Conservation (phyloP, 2,113 vertebrate genomes). For the Neodon shergylaensis region DNA sequence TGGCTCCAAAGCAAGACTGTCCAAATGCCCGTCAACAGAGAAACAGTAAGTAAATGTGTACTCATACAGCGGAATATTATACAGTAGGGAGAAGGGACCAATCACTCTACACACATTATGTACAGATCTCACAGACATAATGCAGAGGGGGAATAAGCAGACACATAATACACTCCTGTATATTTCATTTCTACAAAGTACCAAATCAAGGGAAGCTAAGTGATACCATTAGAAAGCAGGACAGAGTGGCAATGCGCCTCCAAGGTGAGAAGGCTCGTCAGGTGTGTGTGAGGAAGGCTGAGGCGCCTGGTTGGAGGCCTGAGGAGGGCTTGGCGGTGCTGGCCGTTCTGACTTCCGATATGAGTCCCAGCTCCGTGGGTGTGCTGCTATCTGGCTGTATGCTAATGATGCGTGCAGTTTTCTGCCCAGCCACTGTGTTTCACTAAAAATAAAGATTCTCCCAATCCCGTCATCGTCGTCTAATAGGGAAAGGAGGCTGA, state of each 20-base stretch:
- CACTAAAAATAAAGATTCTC: slow-evolving; percentile 3
- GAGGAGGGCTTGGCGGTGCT: neutral
- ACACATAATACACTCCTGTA: neutral
- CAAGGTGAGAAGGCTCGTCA: neutral
- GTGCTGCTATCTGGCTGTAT: neutral
- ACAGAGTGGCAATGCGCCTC: neutral
- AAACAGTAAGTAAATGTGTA: neutral
- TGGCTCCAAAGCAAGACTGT: neutral
- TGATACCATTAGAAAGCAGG: neutral
- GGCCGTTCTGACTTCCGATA: neutral
- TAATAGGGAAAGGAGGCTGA: neutral
- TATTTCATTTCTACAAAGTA: neutral
- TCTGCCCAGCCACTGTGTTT: neutral
- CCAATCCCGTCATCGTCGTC: neutral
- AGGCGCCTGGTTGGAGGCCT: neutral
- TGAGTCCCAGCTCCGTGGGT: neutral
- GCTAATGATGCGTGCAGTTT: neutral
- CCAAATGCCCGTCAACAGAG: neutral
- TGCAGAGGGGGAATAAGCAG: neutral
- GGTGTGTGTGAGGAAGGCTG: neutral
- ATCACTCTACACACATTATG: neutral
- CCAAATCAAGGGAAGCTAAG: neutral
- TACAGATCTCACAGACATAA: neutral
- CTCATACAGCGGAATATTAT: neutral
- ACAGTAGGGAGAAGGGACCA: neutral